phyloP scores from a whole-genome alignment of 2,888 invertebrate genomes.

The Nymphalis urticae region DNA sequence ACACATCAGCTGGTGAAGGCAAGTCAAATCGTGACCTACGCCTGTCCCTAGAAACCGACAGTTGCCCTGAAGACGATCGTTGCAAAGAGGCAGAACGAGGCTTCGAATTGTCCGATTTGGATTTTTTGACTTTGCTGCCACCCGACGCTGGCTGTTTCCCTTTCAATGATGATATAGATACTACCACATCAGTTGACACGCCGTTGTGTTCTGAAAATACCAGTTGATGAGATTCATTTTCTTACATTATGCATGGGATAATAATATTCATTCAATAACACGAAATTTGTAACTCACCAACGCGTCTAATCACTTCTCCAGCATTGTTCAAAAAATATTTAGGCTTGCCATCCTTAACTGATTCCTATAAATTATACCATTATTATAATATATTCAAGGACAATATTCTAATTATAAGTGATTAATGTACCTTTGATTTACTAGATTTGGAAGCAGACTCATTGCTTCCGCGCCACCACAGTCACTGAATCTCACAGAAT shows the following conservation, averaged over 20 bases:
- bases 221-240: too few relatives aligned
- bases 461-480: constrained; percentile 81
- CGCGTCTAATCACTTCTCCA: constrained; percentile 76
- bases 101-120: constrained; percentile 68
- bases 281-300: constrained; percentile 51
- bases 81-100: constrained; percentile 72
- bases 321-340: constrained; percentile 79
- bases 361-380: constrained; percentile 59
- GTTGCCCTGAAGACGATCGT: constrained; percentile 71
- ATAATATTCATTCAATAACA: too few relatives aligned
- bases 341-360: constrained; percentile 71
- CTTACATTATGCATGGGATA: too few relatives aligned
- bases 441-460: constrained; percentile 80
- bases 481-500: constrained; percentile 84
- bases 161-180: constrained; percentile 73
- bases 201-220: constrained; percentile 64
- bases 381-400: neutral
- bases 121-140: constrained; percentile 75
- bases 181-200: constrained; percentile 65
- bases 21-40: constrained; percentile 71
- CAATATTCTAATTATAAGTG: neutral
- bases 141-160: constrained; percentile 77
- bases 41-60: constrained; percentile 64
- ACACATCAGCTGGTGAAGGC: constrained; percentile 68
- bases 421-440: constrained; percentile 68